These are phyloP conservation scores for Hylia prasina DNA, from an alignment of 2,113 vertebrate genomes.

Conservation along the genomic window DNA sequence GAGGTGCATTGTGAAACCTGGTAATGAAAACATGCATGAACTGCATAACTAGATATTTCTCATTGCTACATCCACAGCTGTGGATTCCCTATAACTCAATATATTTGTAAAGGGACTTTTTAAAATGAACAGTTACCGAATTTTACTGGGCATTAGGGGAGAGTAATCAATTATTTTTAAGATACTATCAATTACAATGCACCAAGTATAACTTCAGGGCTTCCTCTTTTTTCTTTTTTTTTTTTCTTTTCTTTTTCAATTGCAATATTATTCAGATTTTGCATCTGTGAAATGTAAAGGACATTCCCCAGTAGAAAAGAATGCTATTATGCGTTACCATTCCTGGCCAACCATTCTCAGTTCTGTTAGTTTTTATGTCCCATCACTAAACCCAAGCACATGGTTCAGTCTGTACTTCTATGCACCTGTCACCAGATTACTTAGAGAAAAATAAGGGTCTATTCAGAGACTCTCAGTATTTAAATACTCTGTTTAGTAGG, in stretches of 20 bases:
- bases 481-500: neutral
- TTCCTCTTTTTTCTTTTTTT: neutral
- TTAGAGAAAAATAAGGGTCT: neutral
- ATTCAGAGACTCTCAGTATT: neutral
- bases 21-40: neutral
- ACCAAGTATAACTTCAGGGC: neutral
- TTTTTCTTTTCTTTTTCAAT: neutral
- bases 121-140: neutral
- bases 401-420: neutral
- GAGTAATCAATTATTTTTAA: neutral
- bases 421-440: neutral
- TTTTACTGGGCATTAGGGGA: neutral
- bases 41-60: neutral
- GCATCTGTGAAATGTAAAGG: neutral
- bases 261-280: neutral
- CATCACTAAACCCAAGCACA: slow-evolving; percentile 36
- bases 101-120: neutral
- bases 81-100: neutral
- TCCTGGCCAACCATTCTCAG: neutral
- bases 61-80: neutral
- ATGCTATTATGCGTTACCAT: neutral
- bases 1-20: neutral
- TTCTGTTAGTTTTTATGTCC: slow-evolving; percentile 49
- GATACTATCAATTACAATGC: neutral
- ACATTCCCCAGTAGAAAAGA: neutral